phyloP scores from a whole-genome alignment of 2,797 vertebrate genomes.

The Neosilurus mollespiculum region DNA sequence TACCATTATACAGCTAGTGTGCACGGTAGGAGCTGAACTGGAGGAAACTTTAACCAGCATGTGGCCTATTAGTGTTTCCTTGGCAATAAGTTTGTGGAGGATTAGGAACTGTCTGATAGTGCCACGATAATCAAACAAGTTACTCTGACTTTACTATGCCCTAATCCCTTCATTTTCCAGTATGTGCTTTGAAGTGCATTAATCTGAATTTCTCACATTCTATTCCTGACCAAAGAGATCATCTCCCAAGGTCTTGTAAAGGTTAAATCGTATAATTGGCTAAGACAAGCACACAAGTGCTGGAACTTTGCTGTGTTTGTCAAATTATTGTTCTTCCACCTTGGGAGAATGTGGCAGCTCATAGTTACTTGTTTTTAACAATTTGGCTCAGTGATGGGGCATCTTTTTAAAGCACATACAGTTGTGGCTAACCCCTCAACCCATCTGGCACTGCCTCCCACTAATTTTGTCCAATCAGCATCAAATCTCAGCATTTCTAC shows the following conservation, averaged over 20 bases:
- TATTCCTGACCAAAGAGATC: conserved; percentile 29
- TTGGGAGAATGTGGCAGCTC: background rate
- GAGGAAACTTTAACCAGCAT: conserved; percentile 29
- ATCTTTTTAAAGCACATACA: background rate
- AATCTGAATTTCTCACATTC: conserved; percentile 46
- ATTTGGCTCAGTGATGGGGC: background rate
- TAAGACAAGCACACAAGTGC: background rate
- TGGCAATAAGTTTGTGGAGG: conserved; percentile 58
- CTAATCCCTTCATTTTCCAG: conserved; percentile 67
- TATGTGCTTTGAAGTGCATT: conserved; percentile 73
- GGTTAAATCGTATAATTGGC: background rate
- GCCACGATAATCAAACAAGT: conserved; percentile 56
- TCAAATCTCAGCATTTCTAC: background rate
- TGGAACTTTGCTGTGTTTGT: background rate
- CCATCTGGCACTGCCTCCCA: background rate
- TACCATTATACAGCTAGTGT: background rate
- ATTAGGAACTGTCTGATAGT: conserved; percentile 62
- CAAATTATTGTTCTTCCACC: background rate
- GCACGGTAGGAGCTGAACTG: conserved; percentile 2
- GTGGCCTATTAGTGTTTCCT: conserved; percentile 54
- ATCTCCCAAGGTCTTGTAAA: conserved; percentile 50
- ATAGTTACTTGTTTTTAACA: background rate
- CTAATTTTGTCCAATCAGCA: background rate
- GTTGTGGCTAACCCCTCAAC: background rate
- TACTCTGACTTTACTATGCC: conserved; percentile 41